phyloP scores from a whole-genome alignment of 2,113 vertebrate genomes.

The Panthera tigris region DNA sequence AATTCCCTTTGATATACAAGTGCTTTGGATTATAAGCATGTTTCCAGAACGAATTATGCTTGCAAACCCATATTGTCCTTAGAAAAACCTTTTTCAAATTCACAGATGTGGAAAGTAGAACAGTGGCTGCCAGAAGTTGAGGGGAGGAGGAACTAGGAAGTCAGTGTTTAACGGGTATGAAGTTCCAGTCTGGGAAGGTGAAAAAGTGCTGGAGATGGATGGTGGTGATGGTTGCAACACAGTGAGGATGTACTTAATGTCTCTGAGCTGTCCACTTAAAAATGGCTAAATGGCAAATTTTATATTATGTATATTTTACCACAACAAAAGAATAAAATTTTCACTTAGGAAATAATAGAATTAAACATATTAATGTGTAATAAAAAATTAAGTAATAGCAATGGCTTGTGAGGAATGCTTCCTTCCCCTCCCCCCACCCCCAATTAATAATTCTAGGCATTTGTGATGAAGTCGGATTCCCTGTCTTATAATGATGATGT shows the following conservation, averaged over 20 bases:
- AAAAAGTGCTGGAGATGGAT: background rate
- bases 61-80: background rate
- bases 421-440: too few relatives aligned
- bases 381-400: background rate
- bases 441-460: slow-evolving; percentile 6
- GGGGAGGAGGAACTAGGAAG: background rate
- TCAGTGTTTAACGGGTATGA: background rate
- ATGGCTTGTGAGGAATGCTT: background rate
- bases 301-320: background rate
- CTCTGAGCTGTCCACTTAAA: background rate
- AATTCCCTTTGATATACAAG: too few relatives aligned
- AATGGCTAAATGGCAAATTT: background rate
- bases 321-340: background rate
- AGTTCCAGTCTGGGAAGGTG: background rate
- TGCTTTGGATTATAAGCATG: too few relatives aligned
- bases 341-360: slow-evolving; percentile 28
- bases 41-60: too few relatives aligned
- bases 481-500: slow-evolving; percentile 37
- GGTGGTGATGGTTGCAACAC: background rate
- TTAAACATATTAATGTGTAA: background rate
- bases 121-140: background rate
- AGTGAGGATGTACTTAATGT: background rate
- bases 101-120: background rate
- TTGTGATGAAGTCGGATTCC: slow-evolving; percentile 42
- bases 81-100: background rate